Percentiles rank a stretch among this genome's conserved stretches.
phyloP scores from a whole-genome alignment of 1,140 invertebrate genomes.

The Procambarus virginalis region DNA sequence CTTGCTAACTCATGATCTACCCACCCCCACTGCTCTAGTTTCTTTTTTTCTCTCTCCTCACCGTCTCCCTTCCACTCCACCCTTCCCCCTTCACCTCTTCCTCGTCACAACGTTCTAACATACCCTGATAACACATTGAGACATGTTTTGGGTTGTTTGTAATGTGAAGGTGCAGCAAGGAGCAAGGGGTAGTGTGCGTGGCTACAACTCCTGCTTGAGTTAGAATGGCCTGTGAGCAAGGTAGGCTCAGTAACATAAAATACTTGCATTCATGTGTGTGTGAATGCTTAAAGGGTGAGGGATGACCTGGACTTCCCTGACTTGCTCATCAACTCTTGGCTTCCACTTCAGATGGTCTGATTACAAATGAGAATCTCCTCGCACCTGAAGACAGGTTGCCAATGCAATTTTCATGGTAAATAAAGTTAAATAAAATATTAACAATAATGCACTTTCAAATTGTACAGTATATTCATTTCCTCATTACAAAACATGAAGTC shows the following conservation, averaged over 20 bases:
- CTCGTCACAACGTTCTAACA: too few species aligned
- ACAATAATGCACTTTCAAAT: too few species aligned
- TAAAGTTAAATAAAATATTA: not conserved
- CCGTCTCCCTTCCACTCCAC: too few species aligned
- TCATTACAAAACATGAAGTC: too few species aligned
- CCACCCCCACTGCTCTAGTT: not conserved
- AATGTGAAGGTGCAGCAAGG: too few species aligned
- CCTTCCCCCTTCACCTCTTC: not conserved
- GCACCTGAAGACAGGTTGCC: not conserved
- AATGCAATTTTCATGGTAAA: not conserved
- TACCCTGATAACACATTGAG: too few species aligned
- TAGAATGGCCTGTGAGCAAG: not conserved
- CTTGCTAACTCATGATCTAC: not conserved
- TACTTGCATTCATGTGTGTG: not conserved
- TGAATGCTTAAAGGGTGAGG: not conserved
- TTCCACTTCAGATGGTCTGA: not conserved
- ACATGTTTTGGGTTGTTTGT: too few species aligned
- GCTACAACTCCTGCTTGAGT: not conserved
- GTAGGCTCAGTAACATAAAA: not conserved
- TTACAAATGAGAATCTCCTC: not conserved
- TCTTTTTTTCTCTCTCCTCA: too few species aligned
- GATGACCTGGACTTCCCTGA: not conserved
- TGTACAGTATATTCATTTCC: too few species aligned
- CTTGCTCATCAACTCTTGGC: conserved; percentile 20
- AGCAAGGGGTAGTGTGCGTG: not conserved